Evolutionary conservation across 2,797 vertebrate species (phyloP).

Genomic region (Numenius phaeopus): DNA sequence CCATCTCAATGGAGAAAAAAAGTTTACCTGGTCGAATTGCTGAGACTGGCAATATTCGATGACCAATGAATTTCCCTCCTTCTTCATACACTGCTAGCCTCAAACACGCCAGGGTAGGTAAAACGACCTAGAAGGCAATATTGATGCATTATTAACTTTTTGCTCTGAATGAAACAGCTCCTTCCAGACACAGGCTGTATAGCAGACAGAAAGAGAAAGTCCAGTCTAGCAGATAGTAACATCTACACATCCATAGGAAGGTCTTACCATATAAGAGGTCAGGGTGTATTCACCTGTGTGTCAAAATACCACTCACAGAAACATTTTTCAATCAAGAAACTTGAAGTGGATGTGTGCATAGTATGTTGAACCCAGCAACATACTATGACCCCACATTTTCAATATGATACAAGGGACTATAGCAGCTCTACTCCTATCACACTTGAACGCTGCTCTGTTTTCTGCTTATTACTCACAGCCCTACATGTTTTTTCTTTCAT

Average conservation of each 20-base stretch:
- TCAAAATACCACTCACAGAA: neutral
- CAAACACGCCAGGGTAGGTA: conserved; percentile 93
- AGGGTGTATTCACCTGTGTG: neutral
- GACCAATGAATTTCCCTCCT: conserved; percentile 97
- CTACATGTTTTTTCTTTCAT: neutral
- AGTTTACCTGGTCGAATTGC: conserved; percentile 92
- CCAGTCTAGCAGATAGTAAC: neutral
- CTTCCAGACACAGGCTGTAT: neutral
- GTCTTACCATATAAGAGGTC: neutral
- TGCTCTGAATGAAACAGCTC: neutral
- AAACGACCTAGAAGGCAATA: conserved; percentile 85
- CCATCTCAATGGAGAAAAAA: neutral
- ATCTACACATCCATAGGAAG: neutral
- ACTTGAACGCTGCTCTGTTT: neutral
- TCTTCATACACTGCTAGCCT: conserved; percentile 97
- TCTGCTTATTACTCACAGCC: neutral
- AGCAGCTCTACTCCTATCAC: neutral
- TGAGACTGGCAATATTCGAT: conserved; percentile 94
- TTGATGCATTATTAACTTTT: neutral
- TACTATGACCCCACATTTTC: neutral
- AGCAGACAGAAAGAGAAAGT: neutral
- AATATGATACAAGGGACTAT: neutral
- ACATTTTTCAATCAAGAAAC: neutral
- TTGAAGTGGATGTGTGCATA: neutral
- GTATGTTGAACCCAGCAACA: neutral